Evolutionary conservation across 2,888 invertebrate species (phyloP).

Genomic region (Pyrrhosoma nymphula): DNA sequence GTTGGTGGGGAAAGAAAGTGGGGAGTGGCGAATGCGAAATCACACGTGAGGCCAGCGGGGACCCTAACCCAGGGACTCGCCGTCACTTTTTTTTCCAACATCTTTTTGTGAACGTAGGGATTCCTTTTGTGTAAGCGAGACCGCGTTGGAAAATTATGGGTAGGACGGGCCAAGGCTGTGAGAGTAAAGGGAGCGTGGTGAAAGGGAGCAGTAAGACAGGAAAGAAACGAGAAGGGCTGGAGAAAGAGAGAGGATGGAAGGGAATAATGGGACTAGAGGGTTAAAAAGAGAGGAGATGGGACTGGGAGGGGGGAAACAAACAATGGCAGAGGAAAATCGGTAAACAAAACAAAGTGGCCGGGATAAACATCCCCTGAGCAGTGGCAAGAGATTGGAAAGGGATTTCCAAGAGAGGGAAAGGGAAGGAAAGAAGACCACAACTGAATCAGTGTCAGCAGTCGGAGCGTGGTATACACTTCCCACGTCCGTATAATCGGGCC

Average conservation of each 20-base stretch:
- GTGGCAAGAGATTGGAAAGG: not conserved
- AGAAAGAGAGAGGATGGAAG: not conserved
- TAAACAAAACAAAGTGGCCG: constrained; percentile 19
- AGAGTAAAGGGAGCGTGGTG: not conserved
- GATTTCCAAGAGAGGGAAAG: not conserved
- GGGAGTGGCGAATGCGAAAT: not conserved
- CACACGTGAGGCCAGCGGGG: not conserved
- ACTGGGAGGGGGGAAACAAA: not conserved
- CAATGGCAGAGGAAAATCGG: constrained; percentile 6
- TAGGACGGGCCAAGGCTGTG: not conserved
- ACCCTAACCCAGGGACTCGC: not conserved
- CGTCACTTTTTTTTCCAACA: not conserved
- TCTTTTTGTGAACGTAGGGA: not conserved
- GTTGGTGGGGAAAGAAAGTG: not conserved
- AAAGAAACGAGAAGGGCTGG: not conserved
- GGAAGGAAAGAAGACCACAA: not conserved
- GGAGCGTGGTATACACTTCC: not conserved
- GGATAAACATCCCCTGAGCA: not conserved
- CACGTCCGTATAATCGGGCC: not conserved
- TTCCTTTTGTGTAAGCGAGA: not conserved
- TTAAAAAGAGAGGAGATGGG: not conserved
- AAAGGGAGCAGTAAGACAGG: not conserved
- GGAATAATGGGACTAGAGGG: not conserved
- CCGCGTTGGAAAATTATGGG: not conserved
- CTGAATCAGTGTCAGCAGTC: not conserved